Conservation (phyloP, 2,888 invertebrate genomes). For the Eupelmus urozonus region DNA sequence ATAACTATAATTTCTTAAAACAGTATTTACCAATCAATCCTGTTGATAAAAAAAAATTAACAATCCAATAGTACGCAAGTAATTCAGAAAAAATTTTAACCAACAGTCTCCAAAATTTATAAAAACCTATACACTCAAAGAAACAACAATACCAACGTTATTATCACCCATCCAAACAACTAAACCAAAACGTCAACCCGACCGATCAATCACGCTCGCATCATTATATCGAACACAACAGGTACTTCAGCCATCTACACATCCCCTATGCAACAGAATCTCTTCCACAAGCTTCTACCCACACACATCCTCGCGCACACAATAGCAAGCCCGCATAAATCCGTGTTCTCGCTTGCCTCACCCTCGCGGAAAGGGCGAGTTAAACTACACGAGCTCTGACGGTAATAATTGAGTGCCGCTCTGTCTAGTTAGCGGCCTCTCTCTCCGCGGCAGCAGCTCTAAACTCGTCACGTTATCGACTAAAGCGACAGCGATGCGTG, state of each 20-base stretch:
- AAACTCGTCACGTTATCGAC: conserved; percentile 75
- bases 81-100: too few relatives aligned
- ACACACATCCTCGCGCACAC: neutral
- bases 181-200: neutral
- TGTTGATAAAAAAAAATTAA: too few relatives aligned
- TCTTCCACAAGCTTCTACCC: neutral
- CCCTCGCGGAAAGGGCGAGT: conserved; percentile 65
- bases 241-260: neutral
- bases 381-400: conserved; percentile 77
- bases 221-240: conserved; percentile 31
- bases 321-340: neutral
- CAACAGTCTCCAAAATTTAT: too few relatives aligned
- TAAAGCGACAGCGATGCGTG: conserved; percentile 74
- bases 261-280: conserved; percentile 11
- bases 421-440: conserved; percentile 73
- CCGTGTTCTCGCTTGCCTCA: neutral
- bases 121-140: too few relatives aligned
- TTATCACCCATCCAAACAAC: too few relatives aligned
- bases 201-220: conserved; percentile 25
- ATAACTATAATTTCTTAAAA: too few relatives aligned
- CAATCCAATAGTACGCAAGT: too few relatives aligned
- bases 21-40: too few relatives aligned
- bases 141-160: too few relatives aligned
- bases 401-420: conserved; percentile 77
- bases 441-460: conserved; percentile 57